Evolutionary conservation across 2,888 invertebrate genomes (phyloP).

Genomic region (Disparrhopalites patrizii): DNA sequence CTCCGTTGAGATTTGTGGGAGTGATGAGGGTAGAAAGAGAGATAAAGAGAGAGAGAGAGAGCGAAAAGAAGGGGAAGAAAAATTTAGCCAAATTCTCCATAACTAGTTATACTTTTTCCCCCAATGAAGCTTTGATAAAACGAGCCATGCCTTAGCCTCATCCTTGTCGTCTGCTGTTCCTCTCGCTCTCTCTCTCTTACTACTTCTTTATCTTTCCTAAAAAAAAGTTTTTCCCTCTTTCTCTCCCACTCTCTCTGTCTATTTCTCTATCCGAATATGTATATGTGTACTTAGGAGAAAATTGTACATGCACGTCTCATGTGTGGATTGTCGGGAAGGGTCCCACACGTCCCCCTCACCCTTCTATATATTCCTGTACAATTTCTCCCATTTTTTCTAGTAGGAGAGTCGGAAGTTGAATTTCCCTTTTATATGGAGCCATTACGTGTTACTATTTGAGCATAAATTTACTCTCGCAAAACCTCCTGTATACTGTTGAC

Average conservation of each 20-base stretch:
- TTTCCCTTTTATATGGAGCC: conserved; percentile 5
- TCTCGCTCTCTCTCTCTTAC: background rate
- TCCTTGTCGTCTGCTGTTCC: conserved; percentile 18
- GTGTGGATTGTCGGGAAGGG: no score
- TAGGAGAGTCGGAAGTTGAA: conserved; percentile 10
- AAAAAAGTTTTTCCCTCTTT: background rate
- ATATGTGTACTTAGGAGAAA: background rate
- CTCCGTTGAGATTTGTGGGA: conserved; percentile 32
- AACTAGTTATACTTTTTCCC: conserved; percentile 31
- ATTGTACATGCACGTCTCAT: background rate
- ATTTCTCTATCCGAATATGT: conserved; percentile 7
- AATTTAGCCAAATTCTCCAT: conserved; percentile 35
- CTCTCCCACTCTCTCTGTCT: no score
- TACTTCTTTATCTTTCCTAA: no score
- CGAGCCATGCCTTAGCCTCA: conserved; percentile 11
- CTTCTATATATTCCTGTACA: no score
- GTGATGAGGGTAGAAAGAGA: no score
- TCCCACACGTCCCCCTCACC: background rate
- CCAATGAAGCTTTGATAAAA: conserved; percentile 35
- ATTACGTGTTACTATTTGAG: conserved; percentile 9
- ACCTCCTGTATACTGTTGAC: conserved; percentile 10
- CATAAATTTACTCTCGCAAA: conserved; percentile 28
- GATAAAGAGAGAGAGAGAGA: no score
- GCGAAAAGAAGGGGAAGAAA: conserved; percentile 33
- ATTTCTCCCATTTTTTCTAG: no score